Base-by-base conservation (phyloP, 2,888 invertebrate species). In the Rhorus exstirpatorius region DNA sequence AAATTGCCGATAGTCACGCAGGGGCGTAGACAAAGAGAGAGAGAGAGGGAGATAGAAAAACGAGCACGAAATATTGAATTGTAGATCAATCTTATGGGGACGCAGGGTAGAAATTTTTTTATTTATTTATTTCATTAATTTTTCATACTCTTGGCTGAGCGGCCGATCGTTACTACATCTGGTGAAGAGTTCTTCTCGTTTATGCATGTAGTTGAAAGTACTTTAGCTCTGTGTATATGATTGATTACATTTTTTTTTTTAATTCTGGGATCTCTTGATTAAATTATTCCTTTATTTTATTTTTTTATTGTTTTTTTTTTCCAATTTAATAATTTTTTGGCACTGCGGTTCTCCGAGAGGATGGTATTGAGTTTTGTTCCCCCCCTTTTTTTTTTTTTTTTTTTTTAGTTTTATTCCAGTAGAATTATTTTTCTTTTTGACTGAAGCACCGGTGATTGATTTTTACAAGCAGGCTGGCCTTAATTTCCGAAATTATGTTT, bases 171-270 rank as follows among this genome's bases (percentile, higher is more conserved):
- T 49, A 60, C 46, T 60, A 61, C 70, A 78, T 78, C 77, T 74
- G 78, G 81, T 81, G 81, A 81, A 78, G 67, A 78, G 74, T 78
- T 81, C 75, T 81, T 81, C 81, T 81, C 81, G 78, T 81, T 67
- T 78, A 81, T 81, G 81, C 81, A 78, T 81, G 81, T 70, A 81
- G 78, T 81, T 81, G 81, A 81, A 70, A 81, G 81, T 81, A 81
- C 78, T 53, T 31, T 81, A 81, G 72, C 61, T 77, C 72, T 81
- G 77, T 81, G 78, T 81, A 78, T 74, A 72, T 76, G 51, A 74
- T 74, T 55, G 49, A 38, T 61, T 14, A 61, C 41, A 44, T 63
- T 21, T 74, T 68, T 74, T 70, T 61, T 53, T 46, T 63, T 44
- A 3, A 65, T 71, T 65, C 65, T 81, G 77, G 72, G 81, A 77